phyloP scores from a whole-genome alignment of 1,140 invertebrate genomes.

The Pseudomyrmex pallidus region DNA sequence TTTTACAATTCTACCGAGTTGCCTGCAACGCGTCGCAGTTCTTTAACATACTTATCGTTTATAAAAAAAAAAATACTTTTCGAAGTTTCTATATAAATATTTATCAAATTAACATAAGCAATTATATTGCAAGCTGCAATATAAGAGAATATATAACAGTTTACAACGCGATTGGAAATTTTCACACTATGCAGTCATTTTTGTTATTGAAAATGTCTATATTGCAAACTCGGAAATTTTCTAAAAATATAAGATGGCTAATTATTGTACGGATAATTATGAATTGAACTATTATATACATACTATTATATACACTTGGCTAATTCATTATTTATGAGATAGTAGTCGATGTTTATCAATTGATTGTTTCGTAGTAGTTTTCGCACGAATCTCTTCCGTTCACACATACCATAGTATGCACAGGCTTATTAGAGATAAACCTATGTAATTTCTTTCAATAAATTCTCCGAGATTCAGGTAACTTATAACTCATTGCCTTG shows the following conservation, averaged over 20 bases:
- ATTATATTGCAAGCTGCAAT: background rate
- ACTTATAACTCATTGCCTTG: background rate
- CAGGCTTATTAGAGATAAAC: slow-evolving; percentile 16
- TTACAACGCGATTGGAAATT: background rate
- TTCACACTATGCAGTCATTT: slow-evolving; percentile 4
- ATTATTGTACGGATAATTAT: background rate
- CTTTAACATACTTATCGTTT: background rate
- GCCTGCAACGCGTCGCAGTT: background rate
- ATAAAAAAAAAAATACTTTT: background rate
- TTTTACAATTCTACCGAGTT: slow-evolving; percentile 5
- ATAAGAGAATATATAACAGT: too few species aligned
- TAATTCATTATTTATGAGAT: slow-evolving; percentile 49
- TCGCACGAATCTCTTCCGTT: slow-evolving; percentile 74
- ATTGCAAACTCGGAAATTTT: background rate
- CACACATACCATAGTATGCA: slow-evolving; percentile 61
- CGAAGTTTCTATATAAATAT: background rate
- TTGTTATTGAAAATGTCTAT: background rate
- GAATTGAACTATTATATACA: slow-evolving; percentile 20
- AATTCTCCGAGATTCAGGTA: slow-evolving; percentile 7
- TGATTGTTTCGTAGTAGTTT: slow-evolving; percentile 48
- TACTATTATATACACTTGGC: background rate
- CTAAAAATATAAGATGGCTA: background rate
- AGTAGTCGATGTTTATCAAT: slow-evolving; percentile 46
- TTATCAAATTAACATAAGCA: slow-evolving; percentile 4
- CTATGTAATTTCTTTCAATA: slow-evolving; percentile 18